Evolutionary conservation across 2,113 vertebrate species (phyloP).

Genomic region (Zingel zingel): DNA sequence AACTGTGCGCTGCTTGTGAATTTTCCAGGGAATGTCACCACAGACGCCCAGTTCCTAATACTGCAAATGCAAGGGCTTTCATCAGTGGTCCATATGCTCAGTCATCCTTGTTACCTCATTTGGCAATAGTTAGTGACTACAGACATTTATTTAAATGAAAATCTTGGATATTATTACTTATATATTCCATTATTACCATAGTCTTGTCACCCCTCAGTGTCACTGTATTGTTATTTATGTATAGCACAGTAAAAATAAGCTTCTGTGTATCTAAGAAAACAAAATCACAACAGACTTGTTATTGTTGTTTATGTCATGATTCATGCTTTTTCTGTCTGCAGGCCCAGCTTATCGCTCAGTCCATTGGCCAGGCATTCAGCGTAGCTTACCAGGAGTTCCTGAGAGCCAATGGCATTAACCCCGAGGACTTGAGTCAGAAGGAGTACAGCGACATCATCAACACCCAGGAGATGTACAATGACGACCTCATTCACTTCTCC

Average conservation of each 20-base stretch:
- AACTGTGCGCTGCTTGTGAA: too few species aligned
- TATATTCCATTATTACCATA: too few species aligned
- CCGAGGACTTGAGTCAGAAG: constrained; percentile 98
- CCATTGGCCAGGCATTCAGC: constrained; percentile 98
- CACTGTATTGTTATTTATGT: constrained; percentile 20
- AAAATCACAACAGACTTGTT: background rate
- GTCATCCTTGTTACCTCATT: too few species aligned
- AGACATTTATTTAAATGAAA: too few species aligned
- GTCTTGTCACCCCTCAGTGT: too few species aligned
- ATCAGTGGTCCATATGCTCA: too few species aligned
- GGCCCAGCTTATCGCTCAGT: constrained; percentile 99
- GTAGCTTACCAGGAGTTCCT: constrained; percentile 99
- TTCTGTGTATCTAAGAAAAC: constrained; percentile 2
- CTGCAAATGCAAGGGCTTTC: too few species aligned
- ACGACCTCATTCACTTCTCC: constrained; percentile 99
- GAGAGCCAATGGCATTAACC: constrained; percentile 97
- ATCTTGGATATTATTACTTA: too few species aligned
- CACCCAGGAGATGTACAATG: constrained; percentile 99
- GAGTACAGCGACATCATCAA: constrained; percentile 99
- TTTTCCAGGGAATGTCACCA: too few species aligned
- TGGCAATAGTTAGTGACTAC: too few species aligned
- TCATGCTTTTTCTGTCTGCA: constrained; percentile 61
- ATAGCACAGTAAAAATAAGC: background rate
- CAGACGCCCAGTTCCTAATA: too few species aligned
- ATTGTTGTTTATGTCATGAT: constrained; percentile 4